A percentile compares a stretch with the other conserved stretches of the same genome.
phyloP scores from a whole-genome alignment of 2,888 invertebrate genomes.

The Erebia aethiops region DNA sequence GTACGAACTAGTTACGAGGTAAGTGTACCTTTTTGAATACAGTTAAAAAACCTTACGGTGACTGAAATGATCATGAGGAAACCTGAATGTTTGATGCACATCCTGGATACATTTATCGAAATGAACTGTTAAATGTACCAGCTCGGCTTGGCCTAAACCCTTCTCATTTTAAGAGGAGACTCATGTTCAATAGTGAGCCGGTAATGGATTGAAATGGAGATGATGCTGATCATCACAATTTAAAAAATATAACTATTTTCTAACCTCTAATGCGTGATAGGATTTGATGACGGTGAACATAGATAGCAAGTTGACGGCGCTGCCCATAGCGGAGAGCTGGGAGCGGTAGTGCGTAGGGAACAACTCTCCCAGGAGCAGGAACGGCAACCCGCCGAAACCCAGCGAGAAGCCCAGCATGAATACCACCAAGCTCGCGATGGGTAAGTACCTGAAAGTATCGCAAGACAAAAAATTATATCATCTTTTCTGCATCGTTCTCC shows the following conservation, averaged over 20 bases:
- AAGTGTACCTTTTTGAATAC: too few species aligned
- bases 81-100: too few species aligned
- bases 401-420: constrained; percentile 85
- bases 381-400: constrained; percentile 85
- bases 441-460: constrained; percentile 69
- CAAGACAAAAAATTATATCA: background rate
- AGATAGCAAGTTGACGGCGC: constrained; percentile 78
- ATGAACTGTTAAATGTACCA: too few species aligned
- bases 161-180: too few species aligned
- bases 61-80: too few species aligned
- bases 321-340: constrained; percentile 80
- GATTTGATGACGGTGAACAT: constrained; percentile 84
- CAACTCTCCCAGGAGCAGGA: constrained; percentile 84
- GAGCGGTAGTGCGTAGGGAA: constrained; percentile 83
- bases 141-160: too few species aligned
- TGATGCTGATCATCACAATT: too few species aligned
- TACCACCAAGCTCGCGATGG: constrained; percentile 80
- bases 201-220: too few species aligned
- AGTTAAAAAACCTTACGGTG: too few species aligned
- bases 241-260: constrained; percentile 3
- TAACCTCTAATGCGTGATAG: constrained; percentile 76
- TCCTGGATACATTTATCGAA: too few species aligned
- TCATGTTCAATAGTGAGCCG: too few species aligned
- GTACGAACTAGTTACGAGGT: too few species aligned
- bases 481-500: background rate